Evolutionary conservation across 2,888 invertebrate genomes (phyloP), one percentile per base, ranked within the genome.

Genomic region (Drosophila merina): DNA sequence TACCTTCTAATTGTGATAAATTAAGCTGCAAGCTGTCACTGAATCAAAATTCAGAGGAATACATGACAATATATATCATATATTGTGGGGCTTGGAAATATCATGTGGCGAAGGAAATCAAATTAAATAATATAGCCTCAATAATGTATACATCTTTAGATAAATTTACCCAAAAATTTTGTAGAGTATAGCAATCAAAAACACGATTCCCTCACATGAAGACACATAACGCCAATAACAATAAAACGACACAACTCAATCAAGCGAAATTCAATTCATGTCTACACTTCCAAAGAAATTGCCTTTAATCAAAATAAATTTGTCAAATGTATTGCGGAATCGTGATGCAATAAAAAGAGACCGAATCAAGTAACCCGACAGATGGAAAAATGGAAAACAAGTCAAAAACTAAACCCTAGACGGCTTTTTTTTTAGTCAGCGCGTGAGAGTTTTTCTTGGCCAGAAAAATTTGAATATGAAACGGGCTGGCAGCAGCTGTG

Each of bases 291-390:
- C 72, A 71, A 85, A 74, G 83, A 87, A 86, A 86, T 85, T 81
- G 86, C 66, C 74, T 76, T 76, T 78, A 81, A 80, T 81, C 78
- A 78, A 82, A 82, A 78, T 82, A 82, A 78, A 82, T 82, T 81
- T 82, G 78, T 81, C 80, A 82, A 82, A 82, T 73, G 78, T 79
- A 76, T 82, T 78, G 80, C 73, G 12, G 30, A 80, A 71, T 80
- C 80, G 83, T 83, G 80, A 81, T 76, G 75, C 57, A 82, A 82
- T 81, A 80, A 80, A 75, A 79, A 72, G 54, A 59, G 31, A 62
- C 38, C 40, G 6, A 59, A 31, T 12, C 14, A 30, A 57, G 52
- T 44, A 57, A 55, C 51, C 45, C 72, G 42, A 57, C 1, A 50
- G 56, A 62, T 56, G 50, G 48, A 55, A 57, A 69, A 69, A 48